phyloP scores from a whole-genome alignment of 2,797 vertebrate genomes.

The Macrochelys suwanniensis region DNA sequence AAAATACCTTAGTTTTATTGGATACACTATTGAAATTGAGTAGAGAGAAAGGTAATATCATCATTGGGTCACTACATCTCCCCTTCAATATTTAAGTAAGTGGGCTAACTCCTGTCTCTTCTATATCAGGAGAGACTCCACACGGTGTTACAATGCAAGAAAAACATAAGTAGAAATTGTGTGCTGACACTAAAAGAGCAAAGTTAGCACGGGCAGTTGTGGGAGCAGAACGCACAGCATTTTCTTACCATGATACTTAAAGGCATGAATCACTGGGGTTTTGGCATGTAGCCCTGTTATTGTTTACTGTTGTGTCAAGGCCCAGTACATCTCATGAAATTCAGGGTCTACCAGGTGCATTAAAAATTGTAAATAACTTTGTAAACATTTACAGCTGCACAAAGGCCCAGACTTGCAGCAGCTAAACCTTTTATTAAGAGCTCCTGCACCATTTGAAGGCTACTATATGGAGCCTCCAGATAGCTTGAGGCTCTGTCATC shows the following conservation, averaged over 20 bases:
- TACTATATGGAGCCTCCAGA: not conserved
- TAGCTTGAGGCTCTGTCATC: not conserved
- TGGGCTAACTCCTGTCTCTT: not conserved
- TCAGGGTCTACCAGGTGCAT: not conserved
- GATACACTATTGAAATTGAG: not conserved
- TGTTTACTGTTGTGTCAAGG: not conserved
- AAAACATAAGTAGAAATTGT: accelerated
- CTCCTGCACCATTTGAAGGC: not conserved
- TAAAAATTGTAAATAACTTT: not conserved
- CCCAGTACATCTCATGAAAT: not conserved
- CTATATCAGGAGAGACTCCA: not conserved
- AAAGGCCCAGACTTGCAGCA: not conserved
- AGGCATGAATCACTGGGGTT: not conserved
- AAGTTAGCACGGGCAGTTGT: not conserved
- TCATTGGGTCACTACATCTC: not conserved
- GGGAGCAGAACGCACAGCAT: not conserved
- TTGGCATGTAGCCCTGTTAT: not conserved
- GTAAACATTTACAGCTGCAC: not conserved
- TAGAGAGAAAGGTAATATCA: accelerated
- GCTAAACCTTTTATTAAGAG: not conserved
- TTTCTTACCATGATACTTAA: not conserved
- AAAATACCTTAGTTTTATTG: not conserved
- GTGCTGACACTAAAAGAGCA: not conserved
- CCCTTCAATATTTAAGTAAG: not conserved
- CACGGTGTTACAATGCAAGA: not conserved